Evolutionary conservation across 1,140 invertebrate genomes (phyloP), one percentile per base, ranked within the genome.

Genomic region (Chironomus tepperi): DNA sequence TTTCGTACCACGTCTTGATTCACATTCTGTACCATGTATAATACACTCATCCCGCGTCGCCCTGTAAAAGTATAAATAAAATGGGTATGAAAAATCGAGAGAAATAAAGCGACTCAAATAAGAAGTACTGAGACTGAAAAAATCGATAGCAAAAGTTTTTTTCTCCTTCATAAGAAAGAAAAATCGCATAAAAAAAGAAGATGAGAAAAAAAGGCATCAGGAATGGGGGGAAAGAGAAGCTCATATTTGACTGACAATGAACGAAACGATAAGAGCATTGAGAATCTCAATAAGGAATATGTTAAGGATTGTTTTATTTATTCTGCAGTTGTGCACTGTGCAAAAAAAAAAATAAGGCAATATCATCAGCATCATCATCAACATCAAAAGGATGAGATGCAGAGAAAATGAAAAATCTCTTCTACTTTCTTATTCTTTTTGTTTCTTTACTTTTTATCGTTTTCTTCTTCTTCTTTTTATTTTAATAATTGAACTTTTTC

Each of bases 271-370:
- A 19, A 7, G 18, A 70, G 7, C 10, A 57, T n/a, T 57, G 47
- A 70, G 18, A 70, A 18, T 70, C 65, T 70, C 65, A 70, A 70
- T 70, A 70, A 19, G 65, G 18, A 70, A 70, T 70, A 70, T 9
- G 65, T 70, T 70, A 70, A 70, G 47, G 18, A 70, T 70, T 70
- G 65, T 70, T 70, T 70, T 70, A 70, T 70, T 70, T 70, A 70
- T 70, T 70, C 19, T 70, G 16, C 65, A 57, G 47, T 57, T 57
- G 47, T 57, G 47, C 47, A 57, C 47, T 57, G 47, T 57, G 47
- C 15, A 57, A n/a, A 57, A 47, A 47, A 12, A 8, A 47, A 47
- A 57, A 57, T 57, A 57, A 57, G 47, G 47, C 47, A 57, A 57
- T 57, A 57, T 57, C 47, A 57, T 57, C 47, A 5, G 12, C 47